Conservation (phyloP, 2,888 invertebrate species). For the Corbicula japonica region DNA sequence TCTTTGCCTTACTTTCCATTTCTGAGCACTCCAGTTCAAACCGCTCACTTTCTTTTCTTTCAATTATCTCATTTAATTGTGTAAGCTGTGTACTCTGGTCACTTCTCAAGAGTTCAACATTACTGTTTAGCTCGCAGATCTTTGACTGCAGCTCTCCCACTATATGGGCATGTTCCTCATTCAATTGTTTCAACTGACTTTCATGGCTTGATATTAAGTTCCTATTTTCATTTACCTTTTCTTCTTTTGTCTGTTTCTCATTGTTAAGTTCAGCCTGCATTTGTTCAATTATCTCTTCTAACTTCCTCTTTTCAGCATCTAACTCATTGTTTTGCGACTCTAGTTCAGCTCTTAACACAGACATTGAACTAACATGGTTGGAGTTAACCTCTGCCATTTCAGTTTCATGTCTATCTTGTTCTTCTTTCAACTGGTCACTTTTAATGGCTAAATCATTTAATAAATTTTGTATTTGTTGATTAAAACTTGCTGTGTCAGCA, state of each 20-base stretch:
- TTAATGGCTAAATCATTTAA: background rate
- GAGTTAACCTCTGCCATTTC: too few relatives aligned
- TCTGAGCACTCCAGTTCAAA: constrained; percentile 53
- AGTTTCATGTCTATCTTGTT: too few relatives aligned
- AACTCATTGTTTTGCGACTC: too few relatives aligned
- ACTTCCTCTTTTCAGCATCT: constrained; percentile 9
- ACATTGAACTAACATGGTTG: too few relatives aligned
- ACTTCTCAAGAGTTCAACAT: background rate
- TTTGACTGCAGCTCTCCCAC: constrained; percentile 1
- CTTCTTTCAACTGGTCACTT: constrained; percentile 10
- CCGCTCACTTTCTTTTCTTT: constrained; percentile 27
- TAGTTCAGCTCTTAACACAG: too few relatives aligned
- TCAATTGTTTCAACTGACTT: constrained; percentile 17
- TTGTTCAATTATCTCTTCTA: background rate
- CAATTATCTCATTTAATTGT: constrained; percentile 15
- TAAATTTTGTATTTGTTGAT: too few relatives aligned
- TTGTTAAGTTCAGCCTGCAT: background rate
- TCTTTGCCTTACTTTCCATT: constrained; percentile 46
- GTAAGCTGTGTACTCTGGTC: constrained; percentile 3
- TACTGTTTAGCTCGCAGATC: constrained; percentile 2
- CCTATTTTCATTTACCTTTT: too few relatives aligned
- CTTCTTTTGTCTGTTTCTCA: too few relatives aligned
- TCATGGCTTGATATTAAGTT: too few relatives aligned
- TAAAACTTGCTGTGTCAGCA: too few relatives aligned
- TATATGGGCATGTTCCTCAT: constrained; percentile 3